Conservation (phyloP, 2,113 vertebrate genomes). For the Poeciliopsis occidentalis region DNA sequence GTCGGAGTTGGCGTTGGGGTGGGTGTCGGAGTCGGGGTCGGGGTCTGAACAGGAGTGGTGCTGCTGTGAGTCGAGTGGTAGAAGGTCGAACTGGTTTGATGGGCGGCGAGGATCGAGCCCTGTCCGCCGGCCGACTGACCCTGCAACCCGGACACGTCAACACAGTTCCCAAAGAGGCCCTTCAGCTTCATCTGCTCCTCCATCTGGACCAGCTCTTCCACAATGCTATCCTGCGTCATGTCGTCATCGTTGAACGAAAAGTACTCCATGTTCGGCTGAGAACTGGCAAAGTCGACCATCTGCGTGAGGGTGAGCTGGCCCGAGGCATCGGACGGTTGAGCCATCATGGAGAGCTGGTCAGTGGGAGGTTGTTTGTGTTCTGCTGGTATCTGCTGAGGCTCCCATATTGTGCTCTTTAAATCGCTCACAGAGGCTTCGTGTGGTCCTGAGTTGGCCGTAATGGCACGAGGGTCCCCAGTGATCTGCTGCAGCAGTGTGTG, state of each 20-base stretch:
- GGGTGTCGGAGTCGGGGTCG: conserved; percentile 85
- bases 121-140: conserved; percentile 80
- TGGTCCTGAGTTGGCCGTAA: conserved; percentile 82
- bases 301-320: conserved; percentile 87
- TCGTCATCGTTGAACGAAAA: conserved; percentile 98
- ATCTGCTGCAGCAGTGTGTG: conserved; percentile 87
- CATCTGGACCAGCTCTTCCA: conserved; percentile 98
- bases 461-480: conserved; percentile 82
- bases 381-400: conserved; percentile 84
- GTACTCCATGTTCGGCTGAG: conserved; percentile 90
- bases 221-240: conserved; percentile 98
- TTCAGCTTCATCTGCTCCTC: conserved; percentile 98
- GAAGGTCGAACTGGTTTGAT: conserved; percentile 84
- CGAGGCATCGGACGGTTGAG: conserved; percentile 82
- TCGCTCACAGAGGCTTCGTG: conserved; percentile 80
- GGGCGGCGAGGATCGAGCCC: conserved; percentile 83
- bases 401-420: conserved; percentile 90
- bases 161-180: conserved; percentile 80
- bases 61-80: conserved; percentile 92
- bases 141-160: conserved; percentile 86
- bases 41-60: conserved; percentile 92
- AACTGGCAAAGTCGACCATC: conserved; percentile 89
- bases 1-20: conserved; percentile 93
- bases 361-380: conserved; percentile 82
- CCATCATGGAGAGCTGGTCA: conserved; percentile 80